Percentiles rank a stretch among this genome's conserved stretches.
Evolutionary conservation across 92 coral and sea anemone species (phyloP).

Genomic region (Parazoanthus darwini): DNA sequence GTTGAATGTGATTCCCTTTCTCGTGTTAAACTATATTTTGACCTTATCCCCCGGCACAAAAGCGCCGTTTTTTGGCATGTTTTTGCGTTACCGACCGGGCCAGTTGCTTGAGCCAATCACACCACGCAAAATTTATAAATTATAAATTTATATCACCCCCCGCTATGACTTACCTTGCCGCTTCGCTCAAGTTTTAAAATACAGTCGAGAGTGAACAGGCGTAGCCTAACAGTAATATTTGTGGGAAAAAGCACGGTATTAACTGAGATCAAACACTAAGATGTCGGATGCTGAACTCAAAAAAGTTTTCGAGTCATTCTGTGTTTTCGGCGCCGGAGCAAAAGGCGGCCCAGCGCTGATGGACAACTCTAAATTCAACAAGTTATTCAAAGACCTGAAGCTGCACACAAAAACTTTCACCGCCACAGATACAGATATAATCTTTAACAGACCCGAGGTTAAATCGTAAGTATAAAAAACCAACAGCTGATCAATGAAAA

Average conservation of each 20-base stretch:
- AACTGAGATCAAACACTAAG: background rate
- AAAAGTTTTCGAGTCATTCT: conserved; percentile 72
- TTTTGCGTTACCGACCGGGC: too few relatives aligned
- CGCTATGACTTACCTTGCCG: background rate
- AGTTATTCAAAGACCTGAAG: conserved; percentile 86
- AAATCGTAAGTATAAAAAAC: conserved; percentile 59
- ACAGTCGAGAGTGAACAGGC: background rate
- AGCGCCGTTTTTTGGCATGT: too few relatives aligned
- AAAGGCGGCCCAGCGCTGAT: conserved; percentile 67
- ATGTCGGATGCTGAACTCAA: conserved; percentile 73
- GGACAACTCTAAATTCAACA: conserved; percentile 93
- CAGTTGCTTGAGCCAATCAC: background rate
- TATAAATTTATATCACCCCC: background rate
- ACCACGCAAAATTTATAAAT: background rate
- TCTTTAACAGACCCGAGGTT: conserved; percentile 90
- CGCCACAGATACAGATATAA: conserved; percentile 88
- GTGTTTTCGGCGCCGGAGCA: conserved; percentile 93
- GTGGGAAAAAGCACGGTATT: background rate
- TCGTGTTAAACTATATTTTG: too few relatives aligned
- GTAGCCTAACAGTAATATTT: background rate
- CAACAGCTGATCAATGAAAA: too few relatives aligned
- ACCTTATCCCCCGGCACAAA: too few relatives aligned
- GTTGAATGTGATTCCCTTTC: too few relatives aligned
- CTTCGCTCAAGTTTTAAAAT: too few relatives aligned
- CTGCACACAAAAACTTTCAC: conserved; percentile 83